Base-by-base conservation (phyloP, 2,113 vertebrate genomes). In the Monopterus albus region DNA sequence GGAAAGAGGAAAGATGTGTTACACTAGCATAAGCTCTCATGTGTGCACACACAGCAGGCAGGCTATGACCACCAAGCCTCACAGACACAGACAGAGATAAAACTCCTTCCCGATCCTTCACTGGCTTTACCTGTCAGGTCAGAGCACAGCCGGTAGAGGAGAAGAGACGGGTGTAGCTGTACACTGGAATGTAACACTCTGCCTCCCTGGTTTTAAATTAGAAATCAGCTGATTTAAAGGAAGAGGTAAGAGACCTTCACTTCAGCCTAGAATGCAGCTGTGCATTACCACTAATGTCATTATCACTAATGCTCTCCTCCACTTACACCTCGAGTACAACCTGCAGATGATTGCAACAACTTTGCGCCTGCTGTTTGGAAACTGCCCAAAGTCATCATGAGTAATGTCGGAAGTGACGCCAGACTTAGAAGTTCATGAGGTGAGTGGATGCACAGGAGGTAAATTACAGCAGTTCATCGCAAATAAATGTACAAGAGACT, bases 71-170 rank as follows among this genome's bases (percentile, higher is more conserved):
- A 20, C 11, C 17, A n/a, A 42, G n/a, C 66, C 66, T 53, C 42
- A 29, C 13, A 0, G 23, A 81, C 64, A 28, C 74, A 66, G 55
- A 56, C 46, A 10, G 72, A 15, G 77, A 33, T 55, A 74, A 61
- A 47, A 72, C 53, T 39, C 55, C 10, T 7, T n/a, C 43, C 70
- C 86, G 72, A 84, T 85, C 82, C 74, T 56, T 51, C 15, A 6
- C 38, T 10, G 61, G 80, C 51, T 76, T 83, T 57, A 66, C 61
- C 57, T 36, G 60, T 76, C 75, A 60, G 77, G 78, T 76, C 53
- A 62, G 49, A 26, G 49, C 35, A 31, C 36, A 31, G 26, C 17
- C 17, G 2, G 10, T 7, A 69, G 36, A 2, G 35, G 39, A 6
- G 65, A 28, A 75, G 11, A n/a, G 38, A 51, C 35, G 36, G 21